Conservation (phyloP, 2,888 invertebrate genomes). For the Drosophila diplacantha region DNA sequence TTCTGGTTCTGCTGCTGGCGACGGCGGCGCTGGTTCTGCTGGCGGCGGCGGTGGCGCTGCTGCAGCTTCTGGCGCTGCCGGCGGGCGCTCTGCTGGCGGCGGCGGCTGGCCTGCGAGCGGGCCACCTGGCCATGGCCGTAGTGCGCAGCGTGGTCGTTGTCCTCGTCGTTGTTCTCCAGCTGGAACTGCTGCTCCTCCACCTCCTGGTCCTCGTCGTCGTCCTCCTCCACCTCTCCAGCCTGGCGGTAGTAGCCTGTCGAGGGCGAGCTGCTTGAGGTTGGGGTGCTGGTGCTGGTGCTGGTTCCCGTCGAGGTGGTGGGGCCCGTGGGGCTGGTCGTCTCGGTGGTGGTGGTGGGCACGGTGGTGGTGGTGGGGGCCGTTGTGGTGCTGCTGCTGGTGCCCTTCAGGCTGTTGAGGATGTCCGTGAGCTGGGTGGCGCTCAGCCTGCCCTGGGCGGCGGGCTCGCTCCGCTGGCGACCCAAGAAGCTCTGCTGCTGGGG, state of each 20-base stretch:
- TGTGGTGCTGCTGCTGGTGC: constrained; percentile 12
- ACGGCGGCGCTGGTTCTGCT: constrained; percentile 39
- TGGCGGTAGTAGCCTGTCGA: neutral
- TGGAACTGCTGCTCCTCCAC: constrained; percentile 17
- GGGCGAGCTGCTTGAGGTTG: neutral
- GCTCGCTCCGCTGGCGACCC: constrained; percentile 39
- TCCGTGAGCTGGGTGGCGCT: constrained; percentile 44
- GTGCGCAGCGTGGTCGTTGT: constrained; percentile 26
- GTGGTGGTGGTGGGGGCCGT: constrained; percentile 13
- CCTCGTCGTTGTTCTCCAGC: constrained; percentile 30
- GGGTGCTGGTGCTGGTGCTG: neutral
- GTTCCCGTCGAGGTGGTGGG: constrained; percentile 17
- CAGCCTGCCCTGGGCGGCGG: constrained; percentile 53
- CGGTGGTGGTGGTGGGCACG: neutral
- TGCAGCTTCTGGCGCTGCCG: constrained; percentile 42
- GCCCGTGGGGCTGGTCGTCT: neutral
- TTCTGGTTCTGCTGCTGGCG: constrained; percentile 42
- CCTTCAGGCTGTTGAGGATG: constrained; percentile 44
- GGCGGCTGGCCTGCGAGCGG: constrained; percentile 25
- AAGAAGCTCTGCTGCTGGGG: constrained; percentile 42
- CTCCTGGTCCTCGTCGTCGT: constrained; percentile 29
- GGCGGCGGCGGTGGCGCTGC: constrained; percentile 31
- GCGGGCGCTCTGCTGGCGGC: constrained; percentile 33
- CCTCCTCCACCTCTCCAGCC: constrained; percentile 19
- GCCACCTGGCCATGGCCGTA: constrained; percentile 9